Evolutionary conservation across 1,140 invertebrate species (phyloP), one percentile per base, ranked within the genome.

Genomic region (Mesaphorura yosii): DNA sequence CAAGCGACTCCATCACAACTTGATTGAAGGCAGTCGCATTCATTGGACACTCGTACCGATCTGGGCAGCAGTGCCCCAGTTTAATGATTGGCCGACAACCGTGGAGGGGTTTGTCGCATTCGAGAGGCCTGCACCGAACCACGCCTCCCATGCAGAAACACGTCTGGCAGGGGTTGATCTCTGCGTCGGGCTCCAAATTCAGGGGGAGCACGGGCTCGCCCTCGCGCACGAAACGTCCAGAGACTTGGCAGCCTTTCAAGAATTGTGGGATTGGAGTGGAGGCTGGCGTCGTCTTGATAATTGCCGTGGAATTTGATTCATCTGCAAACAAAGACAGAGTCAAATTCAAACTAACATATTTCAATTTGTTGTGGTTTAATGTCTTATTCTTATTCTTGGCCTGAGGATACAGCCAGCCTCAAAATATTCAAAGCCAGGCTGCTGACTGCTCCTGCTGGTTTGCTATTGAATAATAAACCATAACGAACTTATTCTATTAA

Each of bases 81-180:
- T 78, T 77, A 25, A 85, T 75, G 26, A 88, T 77, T 1, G 86
- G 85, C 48, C 70, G 74, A 66, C 86, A 90, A 34, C 82, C 83
- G 57, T 79, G 75, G 48, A 87, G 70, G 0, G 80, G 75, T 14
- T 81, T 80, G 3, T 82, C 78, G 60, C 85, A 88, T 12, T 81
- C 77, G 38, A 85, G 73, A 1, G 82, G 78, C 44, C 83, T 80
- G 66, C 86, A 90, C 10, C 78, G 75, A 19, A 86, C 72, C 0
- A 76, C 70, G 1, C 82, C 83, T 51, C 78, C 75, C 49, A 87
- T 75, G 68, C 87, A 90, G 69, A 86, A 88, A 68, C 87, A 89
- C 55, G 60, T 63, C 37, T 65, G 60, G 52, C 69, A 70, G 10
- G 45, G 50, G 41, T 55, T 53, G 15, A 39, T 50, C 12, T 39